Evolutionary conservation across 1,140 invertebrate genomes (phyloP).

Genomic region (Calliopsis andreniformis): DNA sequence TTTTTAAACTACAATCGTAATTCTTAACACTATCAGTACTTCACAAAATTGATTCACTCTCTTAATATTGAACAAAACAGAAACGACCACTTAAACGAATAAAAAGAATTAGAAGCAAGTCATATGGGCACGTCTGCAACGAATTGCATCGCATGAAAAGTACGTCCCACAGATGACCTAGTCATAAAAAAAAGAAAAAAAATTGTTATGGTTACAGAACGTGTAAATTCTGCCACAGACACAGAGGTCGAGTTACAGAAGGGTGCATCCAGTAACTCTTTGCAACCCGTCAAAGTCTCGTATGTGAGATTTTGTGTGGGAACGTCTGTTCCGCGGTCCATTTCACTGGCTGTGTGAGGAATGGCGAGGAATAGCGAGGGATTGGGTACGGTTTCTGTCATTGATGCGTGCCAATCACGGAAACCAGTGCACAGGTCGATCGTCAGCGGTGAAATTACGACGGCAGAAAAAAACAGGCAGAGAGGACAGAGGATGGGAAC

Average conservation of each 20-base stretch:
- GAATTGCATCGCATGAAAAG: no score
- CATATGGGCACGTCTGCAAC: no score
- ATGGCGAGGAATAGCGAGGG: conserved; percentile 34
- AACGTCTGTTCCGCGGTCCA: conserved; percentile 28
- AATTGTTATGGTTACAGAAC: neutral
- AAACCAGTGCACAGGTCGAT: conserved; percentile 38
- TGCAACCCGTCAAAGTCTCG: conserved; percentile 35
- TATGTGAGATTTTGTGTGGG: conserved; percentile 28
- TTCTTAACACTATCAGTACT: no score
- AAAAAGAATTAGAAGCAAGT: no score
- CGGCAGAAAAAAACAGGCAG: conserved; percentile 32
- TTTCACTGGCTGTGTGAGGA: conserved; percentile 25
- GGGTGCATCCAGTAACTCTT: conserved; percentile 42
- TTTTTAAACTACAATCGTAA: neutral
- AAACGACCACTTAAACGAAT: no score
- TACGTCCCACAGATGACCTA: neutral
- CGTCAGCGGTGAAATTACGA: conserved; percentile 62
- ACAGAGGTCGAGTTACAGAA: neutral
- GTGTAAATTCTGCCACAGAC: conserved; percentile 14
- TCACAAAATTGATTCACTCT: no score
- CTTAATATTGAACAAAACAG: no score
- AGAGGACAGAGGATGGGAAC: conserved; percentile 36
- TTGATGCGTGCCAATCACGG: conserved; percentile 63
- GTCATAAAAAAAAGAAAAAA: neutral
- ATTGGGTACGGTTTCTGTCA: conserved; percentile 29